Conservation (phyloP, 2,113 vertebrate genomes). For the Kobus ellipsiprymnus region DNA sequence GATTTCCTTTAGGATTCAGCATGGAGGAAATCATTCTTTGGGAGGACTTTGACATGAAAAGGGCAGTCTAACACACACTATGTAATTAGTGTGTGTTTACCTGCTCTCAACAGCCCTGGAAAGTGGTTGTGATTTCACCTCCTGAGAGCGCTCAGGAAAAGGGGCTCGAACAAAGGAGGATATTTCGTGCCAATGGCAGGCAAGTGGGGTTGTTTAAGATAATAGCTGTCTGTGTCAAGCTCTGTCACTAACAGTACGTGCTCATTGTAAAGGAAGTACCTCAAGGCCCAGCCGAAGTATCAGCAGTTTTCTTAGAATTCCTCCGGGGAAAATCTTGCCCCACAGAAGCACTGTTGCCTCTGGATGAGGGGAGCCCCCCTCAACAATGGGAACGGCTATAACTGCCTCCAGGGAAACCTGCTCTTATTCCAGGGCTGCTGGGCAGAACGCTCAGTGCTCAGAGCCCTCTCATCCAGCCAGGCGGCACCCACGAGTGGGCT, state of each 20-base stretch:
- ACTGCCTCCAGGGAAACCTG: not conserved
- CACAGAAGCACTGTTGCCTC: not conserved
- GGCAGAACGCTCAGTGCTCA: not conserved
- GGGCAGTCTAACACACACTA: not conserved
- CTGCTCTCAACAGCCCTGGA: not conserved
- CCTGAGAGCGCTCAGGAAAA: not conserved
- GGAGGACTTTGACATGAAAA: not conserved
- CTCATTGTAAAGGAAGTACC: not conserved
- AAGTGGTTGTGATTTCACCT: not conserved
- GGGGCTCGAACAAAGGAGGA: not conserved
- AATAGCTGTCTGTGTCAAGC: not conserved
- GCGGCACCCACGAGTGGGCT: accelerated
- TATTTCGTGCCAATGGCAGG: not conserved
- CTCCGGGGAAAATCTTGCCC: not conserved
- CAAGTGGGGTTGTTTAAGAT: not conserved
- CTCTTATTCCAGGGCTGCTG: not conserved
- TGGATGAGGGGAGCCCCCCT: not conserved
- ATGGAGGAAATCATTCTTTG: not conserved
- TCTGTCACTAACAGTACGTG: not conserved
- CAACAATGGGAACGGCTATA: not conserved
- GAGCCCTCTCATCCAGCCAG: not conserved
- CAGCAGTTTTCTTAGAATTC: not conserved
- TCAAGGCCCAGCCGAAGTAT: not conserved
- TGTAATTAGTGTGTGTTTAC: not conserved
- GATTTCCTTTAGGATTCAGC: not conserved